Conservation (phyloP, 2,888 invertebrate species). For the Drosophila robusta region DNA sequence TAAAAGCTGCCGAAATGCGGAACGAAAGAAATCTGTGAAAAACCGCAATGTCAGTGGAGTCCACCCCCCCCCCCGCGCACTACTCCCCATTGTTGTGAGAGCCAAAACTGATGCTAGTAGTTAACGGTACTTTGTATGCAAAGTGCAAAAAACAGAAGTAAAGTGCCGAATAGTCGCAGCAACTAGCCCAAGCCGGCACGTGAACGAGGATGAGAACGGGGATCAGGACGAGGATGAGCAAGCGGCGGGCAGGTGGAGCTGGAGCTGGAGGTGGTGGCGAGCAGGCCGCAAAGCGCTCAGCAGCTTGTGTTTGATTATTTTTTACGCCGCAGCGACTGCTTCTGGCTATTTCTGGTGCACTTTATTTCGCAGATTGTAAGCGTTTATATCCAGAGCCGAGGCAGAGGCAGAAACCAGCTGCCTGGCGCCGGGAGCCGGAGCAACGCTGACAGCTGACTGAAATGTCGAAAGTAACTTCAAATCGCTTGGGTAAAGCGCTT, state of each 20-base stretch:
- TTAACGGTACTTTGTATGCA: conserved; percentile 83
- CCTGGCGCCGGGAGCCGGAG: too few relatives aligned
- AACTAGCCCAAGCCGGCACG: conserved; percentile 46
- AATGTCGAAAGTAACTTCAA: conserved; percentile 63
- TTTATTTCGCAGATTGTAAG: conserved; percentile 64
- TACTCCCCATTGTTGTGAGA: conserved; percentile 62
- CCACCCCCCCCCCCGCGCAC: background rate
- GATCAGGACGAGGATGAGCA: background rate
- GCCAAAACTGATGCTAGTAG: conserved; percentile 73
- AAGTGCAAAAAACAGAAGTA: conserved; percentile 79
- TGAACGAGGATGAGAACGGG: conserved; percentile 16
- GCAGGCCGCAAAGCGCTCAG: conserved; percentile 57
- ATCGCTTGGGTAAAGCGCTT: conserved; percentile 40
- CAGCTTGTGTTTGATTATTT: conserved; percentile 73
- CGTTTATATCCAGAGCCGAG: conserved; percentile 49
- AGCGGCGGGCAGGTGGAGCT: background rate
- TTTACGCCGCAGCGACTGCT: conserved; percentile 37
- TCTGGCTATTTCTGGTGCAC: conserved; percentile 52
- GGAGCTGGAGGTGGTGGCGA: background rate
- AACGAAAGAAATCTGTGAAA: conserved; percentile 63
- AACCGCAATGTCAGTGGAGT: conserved; percentile 55
- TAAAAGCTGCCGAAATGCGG: conserved; percentile 61
- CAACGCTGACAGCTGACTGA: conserved; percentile 67
- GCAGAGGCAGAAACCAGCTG: background rate
- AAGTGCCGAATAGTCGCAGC: conserved; percentile 58